phyloP scores from a whole-genome alignment of 2,113 vertebrate genomes.

The Marmota flaviventris region DNA sequence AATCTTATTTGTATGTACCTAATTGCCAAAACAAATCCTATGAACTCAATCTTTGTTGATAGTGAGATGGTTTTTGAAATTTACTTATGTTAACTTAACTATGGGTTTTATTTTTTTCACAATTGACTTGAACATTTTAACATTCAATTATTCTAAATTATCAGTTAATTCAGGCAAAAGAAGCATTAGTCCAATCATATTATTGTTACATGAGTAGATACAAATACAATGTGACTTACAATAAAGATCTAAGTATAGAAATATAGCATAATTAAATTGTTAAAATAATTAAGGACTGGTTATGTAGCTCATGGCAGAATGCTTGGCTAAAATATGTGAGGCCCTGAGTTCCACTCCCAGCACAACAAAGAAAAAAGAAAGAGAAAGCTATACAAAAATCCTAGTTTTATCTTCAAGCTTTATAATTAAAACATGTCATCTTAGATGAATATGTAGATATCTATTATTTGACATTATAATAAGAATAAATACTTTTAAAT shows the following conservation, averaged over 20 bases:
- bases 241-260: background rate
- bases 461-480: background rate
- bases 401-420: background rate
- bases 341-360: too few relatives aligned
- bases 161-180: background rate
- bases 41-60: background rate
- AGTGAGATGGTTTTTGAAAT: background rate
- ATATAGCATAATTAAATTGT: background rate
- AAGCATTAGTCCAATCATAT: background rate
- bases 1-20: background rate
- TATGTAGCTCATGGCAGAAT: background rate
- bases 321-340: background rate
- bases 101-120: constrained; percentile 13
- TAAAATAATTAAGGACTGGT: background rate
- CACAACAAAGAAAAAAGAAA: background rate
- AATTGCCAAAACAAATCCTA: background rate
- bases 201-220: background rate
- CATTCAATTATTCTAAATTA: background rate
- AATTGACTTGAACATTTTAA: constrained; percentile 9
- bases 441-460: background rate
- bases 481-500: background rate
- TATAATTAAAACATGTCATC: background rate
- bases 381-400: background rate
- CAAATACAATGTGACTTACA: background rate
- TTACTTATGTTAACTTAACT: constrained; percentile 45